phyloP scores from a whole-genome alignment of 2,113 vertebrate species.

The Cephalophus harveyi region DNA sequence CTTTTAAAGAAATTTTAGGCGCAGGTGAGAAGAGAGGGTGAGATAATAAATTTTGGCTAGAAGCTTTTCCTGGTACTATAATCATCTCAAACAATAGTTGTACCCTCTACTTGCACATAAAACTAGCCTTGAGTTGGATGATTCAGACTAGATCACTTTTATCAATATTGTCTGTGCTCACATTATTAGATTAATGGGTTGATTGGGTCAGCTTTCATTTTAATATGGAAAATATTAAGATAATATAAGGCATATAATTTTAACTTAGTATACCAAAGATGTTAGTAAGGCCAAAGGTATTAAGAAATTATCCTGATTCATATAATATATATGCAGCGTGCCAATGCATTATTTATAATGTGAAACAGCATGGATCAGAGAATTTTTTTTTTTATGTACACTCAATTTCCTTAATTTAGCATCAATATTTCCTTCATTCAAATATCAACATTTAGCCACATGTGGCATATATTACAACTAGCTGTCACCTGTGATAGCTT shows the following conservation, averaged over 20 bases:
- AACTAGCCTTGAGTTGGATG: background rate
- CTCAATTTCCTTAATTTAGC: background rate
- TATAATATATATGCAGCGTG: background rate
- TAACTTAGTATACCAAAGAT: background rate
- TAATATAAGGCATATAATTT: background rate
- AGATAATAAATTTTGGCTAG: background rate
- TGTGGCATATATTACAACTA: background rate
- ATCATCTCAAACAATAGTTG: background rate
- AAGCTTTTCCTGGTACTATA: background rate
- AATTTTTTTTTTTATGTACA: background rate
- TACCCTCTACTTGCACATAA: background rate
- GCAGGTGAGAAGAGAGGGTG: background rate
- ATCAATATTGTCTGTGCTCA: background rate
- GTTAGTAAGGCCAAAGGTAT: background rate
- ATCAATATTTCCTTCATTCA: background rate
- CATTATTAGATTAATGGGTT: background rate
- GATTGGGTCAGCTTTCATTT: background rate
- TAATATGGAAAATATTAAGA: background rate
- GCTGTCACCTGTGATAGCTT: background rate
- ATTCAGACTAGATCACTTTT: background rate
- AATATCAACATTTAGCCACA: background rate
- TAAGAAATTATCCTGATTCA: background rate
- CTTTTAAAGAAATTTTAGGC: background rate
- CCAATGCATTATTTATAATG: background rate
- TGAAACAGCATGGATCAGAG: background rate